Evolutionary conservation across 1,140 invertebrate species (phyloP).

Genomic region (Drosophila rhopaloa): DNA sequence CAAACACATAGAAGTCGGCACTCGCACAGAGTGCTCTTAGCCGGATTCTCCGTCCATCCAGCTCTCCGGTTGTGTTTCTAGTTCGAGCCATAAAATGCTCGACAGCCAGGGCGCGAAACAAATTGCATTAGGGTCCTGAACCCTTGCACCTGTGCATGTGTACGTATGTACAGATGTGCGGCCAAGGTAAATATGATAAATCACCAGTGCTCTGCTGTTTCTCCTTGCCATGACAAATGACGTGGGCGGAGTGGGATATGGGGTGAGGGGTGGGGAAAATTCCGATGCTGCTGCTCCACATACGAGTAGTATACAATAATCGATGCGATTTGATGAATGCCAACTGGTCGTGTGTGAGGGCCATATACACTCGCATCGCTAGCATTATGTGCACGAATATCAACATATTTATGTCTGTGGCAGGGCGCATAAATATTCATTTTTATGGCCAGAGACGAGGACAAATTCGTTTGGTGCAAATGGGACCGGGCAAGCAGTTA

Average conservation of each 20-base stretch:
- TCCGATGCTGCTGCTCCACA: conserved; percentile 25
- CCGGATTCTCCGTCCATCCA: conserved; percentile 15
- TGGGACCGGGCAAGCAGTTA: conserved; percentile 70
- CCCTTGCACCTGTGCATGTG: conserved; percentile 66
- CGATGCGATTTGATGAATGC: conserved; percentile 81
- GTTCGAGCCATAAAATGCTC: conserved; percentile 73
- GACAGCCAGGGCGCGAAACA: conserved; percentile 69
- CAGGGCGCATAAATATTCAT: conserved; percentile 77
- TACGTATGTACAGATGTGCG: conserved; percentile 12
- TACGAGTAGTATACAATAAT: conserved; percentile 62
- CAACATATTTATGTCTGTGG: conserved; percentile 68
- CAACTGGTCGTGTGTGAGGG: conserved; percentile 39
- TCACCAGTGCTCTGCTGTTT: conserved; percentile 54
- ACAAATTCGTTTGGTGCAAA: conserved; percentile 27
- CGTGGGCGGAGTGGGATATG: conserved; percentile 11
- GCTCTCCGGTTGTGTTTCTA: conserved; percentile 26
- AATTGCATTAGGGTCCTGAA: conserved; percentile 77
- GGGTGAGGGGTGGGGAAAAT: not conserved
- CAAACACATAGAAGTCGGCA: conserved; percentile 15
- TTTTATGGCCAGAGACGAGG: conserved; percentile 75
- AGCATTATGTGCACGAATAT: conserved; percentile 61
- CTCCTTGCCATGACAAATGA: conserved; percentile 73
- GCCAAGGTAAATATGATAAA: conserved; percentile 79
- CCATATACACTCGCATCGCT: conserved; percentile 37
- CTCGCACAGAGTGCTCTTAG: conserved; percentile 32